Evolutionary conservation across 2,888 invertebrate genomes (phyloP), one percentile per base, ranked within the genome.

Genomic region (Adela reaumurella): DNA sequence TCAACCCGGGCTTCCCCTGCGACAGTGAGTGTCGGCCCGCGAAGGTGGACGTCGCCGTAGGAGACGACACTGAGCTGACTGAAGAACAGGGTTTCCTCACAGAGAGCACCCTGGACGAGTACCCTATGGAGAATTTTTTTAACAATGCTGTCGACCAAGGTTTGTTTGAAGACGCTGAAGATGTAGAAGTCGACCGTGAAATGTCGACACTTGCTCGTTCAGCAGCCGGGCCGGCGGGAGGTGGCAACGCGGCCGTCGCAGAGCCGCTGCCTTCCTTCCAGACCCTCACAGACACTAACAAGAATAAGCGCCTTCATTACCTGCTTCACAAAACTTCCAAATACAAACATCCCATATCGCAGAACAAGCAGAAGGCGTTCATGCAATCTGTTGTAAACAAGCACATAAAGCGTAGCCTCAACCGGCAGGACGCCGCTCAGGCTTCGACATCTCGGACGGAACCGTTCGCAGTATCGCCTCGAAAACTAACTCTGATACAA

Each of bases 351-450:
- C 78, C 77, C 17, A 74, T 77, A 52, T 68, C 72, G 1, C 77
- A 78, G 50, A 79, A 70, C 59, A 80, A 80, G 53, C 78, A 79
- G 54, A 80, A 77, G 52, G 76, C 76, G 1, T 79, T 80, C 49
- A 77, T 79, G 71, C 78, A 79, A 56, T 77, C 79, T 50, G 70
- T 79, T 47, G 74, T 77, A 1, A 79, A 77, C 59, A 80, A 80
- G 63, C 78, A 79, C 54, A 76, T 77, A 61, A 79, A 78, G 56
- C 66, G 74, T 52, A 71, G 76, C 67, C 73, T 73, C 53, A 65
- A 62, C 51, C 61, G 65, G 46, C 69, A 70, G 52, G 74, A 74
- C 44, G 17, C 17, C 16, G 19, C 28, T 16, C 77, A 74, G 54
- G 74, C 74, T 1, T 77, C 79, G 50, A 74, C 77, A 50, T 77